Conservation (phyloP, 2,888 invertebrate species). For the Xiphydria camelus region DNA sequence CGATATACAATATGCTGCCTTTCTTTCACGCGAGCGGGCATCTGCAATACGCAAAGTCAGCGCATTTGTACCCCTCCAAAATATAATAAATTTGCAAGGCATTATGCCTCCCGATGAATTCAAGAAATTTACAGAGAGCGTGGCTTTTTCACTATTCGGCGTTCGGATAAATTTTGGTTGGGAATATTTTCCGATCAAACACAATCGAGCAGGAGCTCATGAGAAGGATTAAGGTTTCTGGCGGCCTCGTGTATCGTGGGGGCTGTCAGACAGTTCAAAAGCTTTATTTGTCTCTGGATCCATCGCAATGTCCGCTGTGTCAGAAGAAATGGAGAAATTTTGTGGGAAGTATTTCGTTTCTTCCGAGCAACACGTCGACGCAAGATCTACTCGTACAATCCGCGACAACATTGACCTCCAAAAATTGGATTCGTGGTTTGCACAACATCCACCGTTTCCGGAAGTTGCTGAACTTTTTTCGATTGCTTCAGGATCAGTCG, state of each 20-base stretch:
- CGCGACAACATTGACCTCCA: slow-evolving; percentile 15
- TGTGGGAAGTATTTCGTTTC: slow-evolving; percentile 11
- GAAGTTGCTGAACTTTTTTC: slow-evolving; percentile 8
- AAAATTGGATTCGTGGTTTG: slow-evolving; percentile 20
- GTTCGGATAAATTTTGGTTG: too few species aligned
- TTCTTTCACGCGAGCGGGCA: too few species aligned
- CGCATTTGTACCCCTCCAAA: too few species aligned
- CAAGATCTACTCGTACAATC: slow-evolving; percentile 11
- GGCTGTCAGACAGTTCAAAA: slow-evolving; percentile 12
- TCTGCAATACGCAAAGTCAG: too few species aligned
- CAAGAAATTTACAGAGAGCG: too few species aligned
- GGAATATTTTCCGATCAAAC: too few species aligned
- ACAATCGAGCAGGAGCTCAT: slow-evolving; percentile 3
- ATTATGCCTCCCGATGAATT: too few species aligned
- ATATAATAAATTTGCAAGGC: too few species aligned
- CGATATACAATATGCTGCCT: too few species aligned
- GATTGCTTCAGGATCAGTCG: too few species aligned
- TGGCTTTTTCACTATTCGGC: too few species aligned
- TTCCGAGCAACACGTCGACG: slow-evolving; percentile 14
- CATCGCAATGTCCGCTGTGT: slow-evolving; percentile 10
- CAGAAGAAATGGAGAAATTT: slow-evolving; percentile 17
- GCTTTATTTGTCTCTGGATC: slow-evolving; percentile 15
- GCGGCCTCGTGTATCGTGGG: slow-evolving; percentile 10
- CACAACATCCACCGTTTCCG: slow-evolving; percentile 21
- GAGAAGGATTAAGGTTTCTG: slow-evolving; percentile 7